A percentile compares a stretch with the other conserved stretches of the same genome.
phyloP scores from a whole-genome alignment of 1,140 invertebrate species.

The Macrobrachium nipponense region DNA sequence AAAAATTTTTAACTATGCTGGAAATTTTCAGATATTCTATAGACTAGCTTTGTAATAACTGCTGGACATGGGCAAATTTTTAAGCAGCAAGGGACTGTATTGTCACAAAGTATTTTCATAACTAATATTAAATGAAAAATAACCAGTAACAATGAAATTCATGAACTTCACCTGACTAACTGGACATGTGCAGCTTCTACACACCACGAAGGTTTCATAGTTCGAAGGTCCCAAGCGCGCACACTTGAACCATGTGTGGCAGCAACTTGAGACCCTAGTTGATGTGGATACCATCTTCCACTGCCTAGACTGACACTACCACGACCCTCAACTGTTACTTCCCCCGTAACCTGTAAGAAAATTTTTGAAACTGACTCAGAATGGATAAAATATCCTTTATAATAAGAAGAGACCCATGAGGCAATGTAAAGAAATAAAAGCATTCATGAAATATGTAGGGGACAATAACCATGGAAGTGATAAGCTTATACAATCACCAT shows the following conservation, averaged over 20 bases:
- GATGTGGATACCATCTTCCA: slow-evolving; percentile 95
- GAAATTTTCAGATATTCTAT: background rate
- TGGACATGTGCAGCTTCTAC: slow-evolving; percentile 91
- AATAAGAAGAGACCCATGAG: background rate
- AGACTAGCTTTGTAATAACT: too few species aligned
- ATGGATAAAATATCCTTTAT: background rate
- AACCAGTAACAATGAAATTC: background rate
- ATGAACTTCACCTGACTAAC: slow-evolving; percentile 74
- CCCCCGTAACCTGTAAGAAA: slow-evolving; percentile 71
- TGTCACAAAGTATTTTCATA: background rate
- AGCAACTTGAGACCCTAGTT: slow-evolving; percentile 86
- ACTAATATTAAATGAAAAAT: background rate
- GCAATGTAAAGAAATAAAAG: background rate
- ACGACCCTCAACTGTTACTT: slow-evolving; percentile 42
- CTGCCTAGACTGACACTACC: slow-evolving; percentile 41
- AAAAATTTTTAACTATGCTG: background rate
- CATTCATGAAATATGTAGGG: background rate
- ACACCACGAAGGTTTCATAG: slow-evolving; percentile 80
- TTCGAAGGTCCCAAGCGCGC: slow-evolving; percentile 87
- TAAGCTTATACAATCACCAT: too few species aligned
- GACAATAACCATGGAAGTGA: too few species aligned
- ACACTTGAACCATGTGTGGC: slow-evolving; percentile 86
- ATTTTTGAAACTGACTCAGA: slow-evolving; percentile 19
- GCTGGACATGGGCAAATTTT: too few species aligned
- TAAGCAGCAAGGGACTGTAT: background rate